Base-by-base conservation (phyloP, 2,797 vertebrate genomes). In the Hapalemur alaotrensis region DNA sequence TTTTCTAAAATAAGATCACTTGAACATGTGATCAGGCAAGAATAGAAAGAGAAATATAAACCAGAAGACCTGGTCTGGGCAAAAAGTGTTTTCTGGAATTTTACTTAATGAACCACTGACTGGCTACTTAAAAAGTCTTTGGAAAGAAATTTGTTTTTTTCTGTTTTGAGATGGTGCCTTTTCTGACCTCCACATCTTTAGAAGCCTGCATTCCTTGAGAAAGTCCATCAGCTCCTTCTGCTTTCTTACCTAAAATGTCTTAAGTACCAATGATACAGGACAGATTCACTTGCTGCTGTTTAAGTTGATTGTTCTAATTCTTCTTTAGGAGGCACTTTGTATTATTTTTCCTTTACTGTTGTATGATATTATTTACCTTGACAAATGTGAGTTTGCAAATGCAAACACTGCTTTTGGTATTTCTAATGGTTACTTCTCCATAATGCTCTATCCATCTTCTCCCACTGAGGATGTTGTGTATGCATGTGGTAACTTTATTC, bases 401-500 rank as follows among this genome's bases (percentile, higher is more conserved):
- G 98, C 99, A 99, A 93, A 99, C 97, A 91, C 99, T 99, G 98
- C 99, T 99, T 98, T 99, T 99, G 95, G 98, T 99, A 98, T 99
- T 99, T 98, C 99, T 99, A 98, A 99, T 99, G 78, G 99, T 99
- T 97, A 99, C 99, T 98, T 99, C 99, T 89, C 99, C 99, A 5
- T 99, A 99, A 98, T 99, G 99, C 87, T 99, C 99, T 95, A 99
- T 99, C 99, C 99, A 99, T 87, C 99, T 99, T 43, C 99, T 99
- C 87, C 99, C 99, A 86, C 99, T 99, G 87, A 99, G 99, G 98
- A 99, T 99, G 98, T 99, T 99, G 98, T 99, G 99, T 95, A 99
- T 99, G 73, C 99, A 99, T 7, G 99, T 99, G 95, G 99, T 99
- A 98, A 99, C 99, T 98, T 99, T 99, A 98, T 99, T 99, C 99